Evolutionary conservation across 2,888 invertebrate genomes (phyloP).

Genomic region (Diloba caeruleocephala): DNA sequence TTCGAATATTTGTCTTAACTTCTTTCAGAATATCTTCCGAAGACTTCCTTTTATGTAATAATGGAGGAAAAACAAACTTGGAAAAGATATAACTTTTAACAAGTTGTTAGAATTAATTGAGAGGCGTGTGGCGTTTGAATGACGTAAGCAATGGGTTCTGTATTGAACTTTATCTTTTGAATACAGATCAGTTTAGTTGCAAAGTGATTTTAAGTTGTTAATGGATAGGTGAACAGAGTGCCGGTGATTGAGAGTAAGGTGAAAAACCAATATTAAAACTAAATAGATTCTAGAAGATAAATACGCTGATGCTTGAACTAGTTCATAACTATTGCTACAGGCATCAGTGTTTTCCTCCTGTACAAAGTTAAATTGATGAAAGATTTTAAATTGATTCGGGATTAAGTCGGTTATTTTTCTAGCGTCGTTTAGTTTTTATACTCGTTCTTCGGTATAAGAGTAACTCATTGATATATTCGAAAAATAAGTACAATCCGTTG

Average conservation of each 20-base stretch:
- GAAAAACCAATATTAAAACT: too few relatives aligned
- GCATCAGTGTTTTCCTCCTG: too few relatives aligned
- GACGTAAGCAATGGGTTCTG: constrained; percentile 32
- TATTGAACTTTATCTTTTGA: constrained; percentile 15
- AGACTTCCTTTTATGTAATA: constrained; percentile 15
- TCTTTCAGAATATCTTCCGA: constrained; percentile 21
- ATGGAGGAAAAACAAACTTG: constrained; percentile 31
- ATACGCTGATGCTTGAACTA: too few relatives aligned
- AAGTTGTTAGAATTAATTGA: constrained; percentile 45
- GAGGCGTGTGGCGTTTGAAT: constrained; percentile 22
- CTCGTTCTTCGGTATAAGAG: too few relatives aligned
- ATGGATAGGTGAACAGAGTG: neutral
- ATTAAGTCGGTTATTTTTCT: too few relatives aligned
- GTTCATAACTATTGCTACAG: too few relatives aligned
- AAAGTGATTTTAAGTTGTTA: neutral
- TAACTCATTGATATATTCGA: too few relatives aligned
- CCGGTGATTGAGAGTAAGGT: too few relatives aligned
- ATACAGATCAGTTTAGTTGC: constrained; percentile 6
- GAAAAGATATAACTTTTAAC: constrained; percentile 11
- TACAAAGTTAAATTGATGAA: too few relatives aligned
- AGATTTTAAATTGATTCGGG: too few relatives aligned
- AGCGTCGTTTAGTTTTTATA: too few relatives aligned
- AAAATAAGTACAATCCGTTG: neutral
- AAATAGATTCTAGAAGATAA: too few relatives aligned
- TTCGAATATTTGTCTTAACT: constrained; percentile 32